Percentiles rank a stretch among this genome's conserved stretches.
Evolutionary conservation across 2,797 vertebrate species (phyloP).

Genomic region (Pyrocephalus nanus): DNA sequence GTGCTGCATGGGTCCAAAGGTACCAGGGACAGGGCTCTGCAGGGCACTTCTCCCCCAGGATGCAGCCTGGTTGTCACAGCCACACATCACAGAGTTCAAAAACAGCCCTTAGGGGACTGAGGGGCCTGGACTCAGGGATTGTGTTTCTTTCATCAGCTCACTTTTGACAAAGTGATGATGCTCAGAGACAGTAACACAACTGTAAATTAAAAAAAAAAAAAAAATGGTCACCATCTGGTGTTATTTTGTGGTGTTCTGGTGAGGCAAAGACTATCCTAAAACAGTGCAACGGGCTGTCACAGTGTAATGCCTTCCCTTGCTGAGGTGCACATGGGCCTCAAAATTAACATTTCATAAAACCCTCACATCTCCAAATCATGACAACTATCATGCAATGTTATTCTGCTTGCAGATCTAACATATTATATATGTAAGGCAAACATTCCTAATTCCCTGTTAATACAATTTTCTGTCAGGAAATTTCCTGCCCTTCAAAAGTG

Average conservation of each 20-base stretch:
- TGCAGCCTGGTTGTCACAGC: not conserved
- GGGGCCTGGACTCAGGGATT: no score
- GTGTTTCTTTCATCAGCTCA: not conserved
- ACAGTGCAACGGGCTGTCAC: accelerated
- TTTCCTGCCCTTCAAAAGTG: not conserved
- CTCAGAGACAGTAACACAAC: not conserved
- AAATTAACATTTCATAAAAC: not conserved
- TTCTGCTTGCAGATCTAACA: not conserved
- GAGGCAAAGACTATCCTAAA: not conserved
- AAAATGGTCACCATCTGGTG: not conserved
- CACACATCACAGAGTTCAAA: accelerated
- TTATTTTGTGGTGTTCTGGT: not conserved
- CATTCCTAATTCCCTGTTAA: not conserved
- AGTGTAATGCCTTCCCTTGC: not conserved
- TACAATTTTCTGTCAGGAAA: not conserved
- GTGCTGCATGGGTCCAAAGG: not conserved
- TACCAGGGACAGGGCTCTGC: accelerated
- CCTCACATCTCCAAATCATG: not conserved
- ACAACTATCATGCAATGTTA: not conserved
- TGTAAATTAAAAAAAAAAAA: not conserved
- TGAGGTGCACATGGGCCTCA: not conserved
- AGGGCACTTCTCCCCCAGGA: not conserved
- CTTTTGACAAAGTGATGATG: not conserved
- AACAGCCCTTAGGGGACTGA: not conserved
- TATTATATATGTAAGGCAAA: not conserved